These are phyloP conservation scores for Prenolepis imparis DNA, from an alignment of 2,888 invertebrate species.

Conservation along the genomic window DNA sequence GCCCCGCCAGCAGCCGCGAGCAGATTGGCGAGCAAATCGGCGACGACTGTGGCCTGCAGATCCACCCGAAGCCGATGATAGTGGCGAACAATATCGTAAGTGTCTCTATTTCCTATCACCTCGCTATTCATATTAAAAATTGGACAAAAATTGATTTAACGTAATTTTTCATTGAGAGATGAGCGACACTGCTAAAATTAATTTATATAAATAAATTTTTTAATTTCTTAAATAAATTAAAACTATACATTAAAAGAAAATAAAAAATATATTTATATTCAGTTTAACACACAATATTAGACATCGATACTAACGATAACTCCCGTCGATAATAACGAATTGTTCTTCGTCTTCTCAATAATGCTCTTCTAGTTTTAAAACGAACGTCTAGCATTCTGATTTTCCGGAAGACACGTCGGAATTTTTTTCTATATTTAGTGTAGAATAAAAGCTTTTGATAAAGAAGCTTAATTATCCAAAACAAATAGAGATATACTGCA, in stretches of 20 bases:
- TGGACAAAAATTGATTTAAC: neutral
- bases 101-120: constrained; percentile 38
- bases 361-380: neutral
- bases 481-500: neutral
- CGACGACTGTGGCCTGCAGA: constrained; percentile 84
- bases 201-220: neutral
- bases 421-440: neutral
- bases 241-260: neutral
- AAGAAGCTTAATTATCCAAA: neutral
- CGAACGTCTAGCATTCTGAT: neutral
- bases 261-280: neutral
- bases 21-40: constrained; percentile 83
- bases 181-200: neutral
- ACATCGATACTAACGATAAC: neutral
- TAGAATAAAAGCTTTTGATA: neutral
- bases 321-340: neutral
- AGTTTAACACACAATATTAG: neutral
- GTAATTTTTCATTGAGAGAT: neutral
- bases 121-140: neutral
- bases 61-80: constrained; percentile 77
- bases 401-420: neutral
- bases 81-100: constrained; percentile 79
- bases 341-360: neutral
- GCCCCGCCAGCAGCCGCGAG: constrained; percentile 84
- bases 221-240: neutral